phyloP scores from a whole-genome alignment of 2,113 vertebrate species.

The Rynchops niger region DNA sequence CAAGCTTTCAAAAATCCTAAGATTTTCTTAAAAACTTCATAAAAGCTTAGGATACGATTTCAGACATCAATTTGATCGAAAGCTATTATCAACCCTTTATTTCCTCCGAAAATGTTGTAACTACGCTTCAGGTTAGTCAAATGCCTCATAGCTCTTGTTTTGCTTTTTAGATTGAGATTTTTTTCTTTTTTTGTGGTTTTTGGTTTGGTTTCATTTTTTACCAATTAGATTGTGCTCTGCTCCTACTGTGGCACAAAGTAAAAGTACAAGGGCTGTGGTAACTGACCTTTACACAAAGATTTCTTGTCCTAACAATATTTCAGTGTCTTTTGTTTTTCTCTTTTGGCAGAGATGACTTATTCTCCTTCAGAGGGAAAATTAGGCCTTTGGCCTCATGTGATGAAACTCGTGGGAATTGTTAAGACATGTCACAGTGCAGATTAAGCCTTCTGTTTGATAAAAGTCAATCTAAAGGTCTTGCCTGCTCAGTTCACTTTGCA shows the following conservation, averaged over 20 bases:
- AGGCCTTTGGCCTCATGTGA: neutral
- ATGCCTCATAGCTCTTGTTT: neutral
- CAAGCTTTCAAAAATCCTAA: neutral
- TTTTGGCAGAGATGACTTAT: neutral
- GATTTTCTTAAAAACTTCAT: neutral
- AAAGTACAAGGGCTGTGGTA: neutral
- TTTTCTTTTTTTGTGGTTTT: neutral
- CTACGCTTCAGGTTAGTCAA: neutral
- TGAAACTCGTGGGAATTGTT: neutral
- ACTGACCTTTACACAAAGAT: neutral
- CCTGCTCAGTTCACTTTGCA: neutral
- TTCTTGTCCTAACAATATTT: neutral
- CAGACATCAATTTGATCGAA: neutral
- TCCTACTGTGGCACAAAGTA: neutral
- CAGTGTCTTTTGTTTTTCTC: neutral
- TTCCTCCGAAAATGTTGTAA: neutral
- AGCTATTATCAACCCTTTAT: neutral
- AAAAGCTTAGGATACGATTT: neutral
- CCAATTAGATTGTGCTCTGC: neutral
- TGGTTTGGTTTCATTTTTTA: neutral
- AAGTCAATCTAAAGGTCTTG: constrained; percentile 28
- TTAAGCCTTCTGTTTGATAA: constrained; percentile 16
- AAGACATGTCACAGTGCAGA: neutral
- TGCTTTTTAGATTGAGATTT: rapidly evolving
- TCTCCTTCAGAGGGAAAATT: neutral